These are phyloP conservation scores for Drosophila hamatofila DNA, from an alignment of 2,888 invertebrate genomes.

Conservation along the genomic window DNA sequence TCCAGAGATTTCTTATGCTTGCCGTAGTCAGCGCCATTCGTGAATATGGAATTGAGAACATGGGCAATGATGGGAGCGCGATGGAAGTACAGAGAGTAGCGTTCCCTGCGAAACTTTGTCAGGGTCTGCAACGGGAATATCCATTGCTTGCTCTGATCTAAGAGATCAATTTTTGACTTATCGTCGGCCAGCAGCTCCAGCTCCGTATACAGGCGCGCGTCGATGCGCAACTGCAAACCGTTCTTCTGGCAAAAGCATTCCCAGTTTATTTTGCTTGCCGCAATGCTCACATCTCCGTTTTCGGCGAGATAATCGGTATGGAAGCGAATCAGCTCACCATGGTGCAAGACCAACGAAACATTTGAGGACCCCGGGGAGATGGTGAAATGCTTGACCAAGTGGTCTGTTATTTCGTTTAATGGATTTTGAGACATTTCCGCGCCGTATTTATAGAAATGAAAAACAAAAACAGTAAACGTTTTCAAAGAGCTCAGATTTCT, in stretches of 20 bases:
- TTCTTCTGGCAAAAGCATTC: constrained; percentile 79
- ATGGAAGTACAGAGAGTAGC: constrained; percentile 69
- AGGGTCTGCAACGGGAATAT: constrained; percentile 58
- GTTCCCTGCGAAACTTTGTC: constrained; percentile 52
- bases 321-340: constrained; percentile 70
- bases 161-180: constrained; percentile 33
- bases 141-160: constrained; percentile 65
- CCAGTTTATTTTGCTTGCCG: constrained; percentile 87
- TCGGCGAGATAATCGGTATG: constrained; percentile 86
- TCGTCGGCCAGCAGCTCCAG: constrained; percentile 28
- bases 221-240: constrained; percentile 39
- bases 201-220: too few relatives aligned
- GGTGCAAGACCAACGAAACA: constrained; percentile 12
- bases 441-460: background rate
- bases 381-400: constrained; percentile 45
- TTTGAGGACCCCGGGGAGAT: background rate
- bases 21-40: constrained; percentile 32
- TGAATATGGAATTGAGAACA: constrained; percentile 61
- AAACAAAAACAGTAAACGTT: background rate
- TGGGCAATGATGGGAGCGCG: constrained; percentile 53
- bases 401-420: constrained; percentile 26
- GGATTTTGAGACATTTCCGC: constrained; percentile 33
- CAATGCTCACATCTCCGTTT: constrained; percentile 89
- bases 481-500: background rate
- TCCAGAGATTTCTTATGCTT: too few relatives aligned